phyloP scores from a whole-genome alignment of 2,797 vertebrate genomes.

The Alauda arvensis region DNA sequence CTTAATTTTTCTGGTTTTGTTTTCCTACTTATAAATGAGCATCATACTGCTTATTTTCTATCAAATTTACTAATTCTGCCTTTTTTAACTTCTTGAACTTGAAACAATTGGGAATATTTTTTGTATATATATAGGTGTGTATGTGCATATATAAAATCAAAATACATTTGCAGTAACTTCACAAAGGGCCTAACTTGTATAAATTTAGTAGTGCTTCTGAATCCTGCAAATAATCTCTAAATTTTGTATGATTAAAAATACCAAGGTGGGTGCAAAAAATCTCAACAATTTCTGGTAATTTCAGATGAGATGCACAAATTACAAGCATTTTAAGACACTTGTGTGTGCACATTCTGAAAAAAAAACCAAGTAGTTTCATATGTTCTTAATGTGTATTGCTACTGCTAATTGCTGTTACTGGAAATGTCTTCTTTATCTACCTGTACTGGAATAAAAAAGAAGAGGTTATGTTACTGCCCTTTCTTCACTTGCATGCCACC shows the following conservation, averaged over 20 bases:
- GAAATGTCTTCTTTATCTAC: not conserved
- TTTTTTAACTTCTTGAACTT: not conserved
- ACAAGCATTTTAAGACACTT: not conserved
- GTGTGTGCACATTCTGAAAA: not conserved
- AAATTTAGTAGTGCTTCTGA: not conserved
- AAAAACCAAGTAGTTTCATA: not conserved
- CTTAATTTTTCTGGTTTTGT: not conserved
- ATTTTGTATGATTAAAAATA: not conserved
- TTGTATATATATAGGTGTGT: fast-evolving
- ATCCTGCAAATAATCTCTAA: not conserved
- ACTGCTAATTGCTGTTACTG: not conserved
- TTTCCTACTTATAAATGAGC: not conserved
- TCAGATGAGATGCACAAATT: not conserved
- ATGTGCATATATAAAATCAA: not conserved
- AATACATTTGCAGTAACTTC: not conserved
- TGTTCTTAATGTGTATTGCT: not conserved
- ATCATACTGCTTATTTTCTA: not conserved
- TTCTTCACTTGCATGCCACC: not conserved
- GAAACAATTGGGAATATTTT: not conserved
- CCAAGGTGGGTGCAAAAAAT: not conserved
- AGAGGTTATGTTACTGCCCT: not conserved
- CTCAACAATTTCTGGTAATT: not conserved
- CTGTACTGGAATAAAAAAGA: not conserved
- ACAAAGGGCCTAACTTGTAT: not conserved
- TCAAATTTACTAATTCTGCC: not conserved